Percentiles rank a stretch among this genome's conserved stretches.
Conservation (phyloP, 2,113 vertebrate species). For the Camelus bactrianus region DNA sequence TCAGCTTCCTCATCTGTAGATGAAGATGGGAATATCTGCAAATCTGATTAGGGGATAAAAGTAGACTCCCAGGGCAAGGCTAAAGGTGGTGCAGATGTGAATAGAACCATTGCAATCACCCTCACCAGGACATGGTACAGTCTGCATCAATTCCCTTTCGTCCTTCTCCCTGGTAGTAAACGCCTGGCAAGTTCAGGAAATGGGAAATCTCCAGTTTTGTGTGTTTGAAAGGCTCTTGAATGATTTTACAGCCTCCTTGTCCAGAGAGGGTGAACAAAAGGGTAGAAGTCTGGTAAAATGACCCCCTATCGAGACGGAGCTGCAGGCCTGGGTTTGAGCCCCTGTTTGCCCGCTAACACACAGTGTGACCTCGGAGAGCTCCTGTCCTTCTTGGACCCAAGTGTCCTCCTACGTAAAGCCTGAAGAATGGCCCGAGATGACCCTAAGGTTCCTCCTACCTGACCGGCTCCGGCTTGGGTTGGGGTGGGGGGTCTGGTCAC, state of each 20-base stretch:
- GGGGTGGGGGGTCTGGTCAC: conserved; percentile 33
- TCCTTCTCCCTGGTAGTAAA: accelerated
- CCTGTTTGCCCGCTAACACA: not conserved
- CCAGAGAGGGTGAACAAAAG: not conserved
- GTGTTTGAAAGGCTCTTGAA: not conserved
- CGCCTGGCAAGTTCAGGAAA: accelerated
- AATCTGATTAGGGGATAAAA: not conserved
- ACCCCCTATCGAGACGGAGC: not conserved
- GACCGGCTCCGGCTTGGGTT: not conserved
- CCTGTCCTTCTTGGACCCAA: not conserved
- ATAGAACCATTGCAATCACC: accelerated
- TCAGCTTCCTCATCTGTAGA: not conserved
- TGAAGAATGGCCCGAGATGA: not conserved
- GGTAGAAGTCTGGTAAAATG: not conserved
- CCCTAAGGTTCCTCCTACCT: not conserved
- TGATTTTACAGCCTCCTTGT: not conserved
- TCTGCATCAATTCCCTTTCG: not conserved
- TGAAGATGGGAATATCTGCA: not conserved
- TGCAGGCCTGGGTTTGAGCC: not conserved
- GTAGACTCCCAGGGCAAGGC: accelerated
- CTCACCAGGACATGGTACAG: not conserved
- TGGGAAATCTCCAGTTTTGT: not conserved
- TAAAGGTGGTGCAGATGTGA: not conserved
- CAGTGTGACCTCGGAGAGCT: not conserved
- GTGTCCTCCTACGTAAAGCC: not conserved